Base-by-base conservation (phyloP, 2,797 vertebrate species). In the Carapus acus region DNA sequence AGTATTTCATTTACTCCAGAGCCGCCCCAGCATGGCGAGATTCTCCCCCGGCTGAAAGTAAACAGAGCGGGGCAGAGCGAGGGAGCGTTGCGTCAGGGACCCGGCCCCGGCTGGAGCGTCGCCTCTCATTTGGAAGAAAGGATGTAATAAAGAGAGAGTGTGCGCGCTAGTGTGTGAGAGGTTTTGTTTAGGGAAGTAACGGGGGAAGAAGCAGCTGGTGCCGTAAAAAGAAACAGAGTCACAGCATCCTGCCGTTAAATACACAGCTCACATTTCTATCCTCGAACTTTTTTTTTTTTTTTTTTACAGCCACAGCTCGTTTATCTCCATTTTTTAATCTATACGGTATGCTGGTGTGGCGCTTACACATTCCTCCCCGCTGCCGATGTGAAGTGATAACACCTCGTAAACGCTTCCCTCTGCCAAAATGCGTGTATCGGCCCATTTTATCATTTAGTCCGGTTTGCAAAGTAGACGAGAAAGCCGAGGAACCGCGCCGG, bases 261-360 rank as follows among this genome's bases (percentile, higher is more conserved):
- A 80, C 67, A 78, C 79, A 68, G 68, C 74, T 84, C 78, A 67
- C 58, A 78, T 80, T 77, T 82, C 79, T 75, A 70, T 70, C 54
- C 8, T 71, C 48, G 56, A 39, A 46, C 29, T 45, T 37, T n/a
- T n/a, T n/a, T n/a, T n/a, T n/a, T n/a, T 37, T 54, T 54, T 43
- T 43, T 58, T 64, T 71, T 63, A 18, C 58, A 38, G 53, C 58
- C 19, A 21, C 63, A 60, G 49, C 50, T 62, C 68, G 77, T 83
- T 81, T 79, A 65, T 76, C 77, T 51, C 60, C 70, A 77, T 37
- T 39, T 76, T 69, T 73, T 72, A 75, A 83, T 66, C 79, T 57
- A 76, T 74, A 60, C 61, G 52, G 27, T 57, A 54, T 69, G 62
- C 43, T 65, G 66, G 57, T 63, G 49, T 42, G 43, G n/a, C 59